Conservation (phyloP, 64 coral and sea anemone genomes). For the Stichodactyla mertensii region DNA sequence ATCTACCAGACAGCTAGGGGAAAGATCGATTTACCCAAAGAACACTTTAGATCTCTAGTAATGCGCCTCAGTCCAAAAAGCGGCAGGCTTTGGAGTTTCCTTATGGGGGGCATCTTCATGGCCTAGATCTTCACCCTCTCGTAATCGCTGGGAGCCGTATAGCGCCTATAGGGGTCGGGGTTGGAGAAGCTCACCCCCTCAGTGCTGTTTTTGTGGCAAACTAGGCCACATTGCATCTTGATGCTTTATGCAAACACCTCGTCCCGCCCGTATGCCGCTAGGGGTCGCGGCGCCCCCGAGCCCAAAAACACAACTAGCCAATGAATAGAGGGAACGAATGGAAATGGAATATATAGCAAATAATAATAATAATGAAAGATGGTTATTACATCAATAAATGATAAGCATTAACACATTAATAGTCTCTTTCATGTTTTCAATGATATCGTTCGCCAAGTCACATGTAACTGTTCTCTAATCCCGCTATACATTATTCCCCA, state of each 20-base stretch:
- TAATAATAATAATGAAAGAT: neutral
- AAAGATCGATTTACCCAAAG: neutral
- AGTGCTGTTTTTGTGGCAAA: neutral
- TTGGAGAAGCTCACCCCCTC: neutral
- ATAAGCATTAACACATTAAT: neutral
- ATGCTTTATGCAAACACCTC: neutral
- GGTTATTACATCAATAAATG: neutral
- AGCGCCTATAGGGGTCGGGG: neutral
- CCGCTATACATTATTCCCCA: no score
- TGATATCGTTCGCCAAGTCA: no score
- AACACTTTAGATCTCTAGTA: neutral
- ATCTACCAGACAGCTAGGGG: neutral
- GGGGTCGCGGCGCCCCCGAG: no score
- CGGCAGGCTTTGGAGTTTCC: no score
- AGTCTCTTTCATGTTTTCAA: no score
- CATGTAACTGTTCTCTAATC: no score
- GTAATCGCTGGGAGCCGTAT: no score
- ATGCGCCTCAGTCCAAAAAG: neutral
- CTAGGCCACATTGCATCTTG: neutral
- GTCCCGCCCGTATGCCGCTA: neutral
- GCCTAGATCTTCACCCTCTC: neutral
- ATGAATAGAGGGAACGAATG: no score
- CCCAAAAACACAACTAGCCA: neutral
- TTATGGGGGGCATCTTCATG: neutral
- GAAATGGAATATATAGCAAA: no score